These are phyloP conservation scores for Polyergus mexicanus DNA, from an alignment of 1,140 invertebrate species.

Conservation along the genomic window DNA sequence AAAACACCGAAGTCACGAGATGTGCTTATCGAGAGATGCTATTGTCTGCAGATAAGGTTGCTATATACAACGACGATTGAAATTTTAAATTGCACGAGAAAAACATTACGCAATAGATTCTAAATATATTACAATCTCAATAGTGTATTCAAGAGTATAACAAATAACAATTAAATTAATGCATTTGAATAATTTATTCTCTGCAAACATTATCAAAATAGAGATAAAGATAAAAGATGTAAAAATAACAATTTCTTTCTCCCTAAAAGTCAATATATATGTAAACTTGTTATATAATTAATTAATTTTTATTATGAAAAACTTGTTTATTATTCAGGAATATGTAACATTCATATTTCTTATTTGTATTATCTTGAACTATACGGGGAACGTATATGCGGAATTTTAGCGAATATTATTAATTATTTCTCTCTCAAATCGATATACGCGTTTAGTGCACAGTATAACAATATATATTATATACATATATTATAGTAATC, in stretches of 20 bases:
- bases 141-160: not conserved
- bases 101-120: not conserved
- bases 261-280: not conserved
- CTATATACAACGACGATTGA: not conserved
- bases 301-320: too few relatives aligned
- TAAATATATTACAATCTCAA: not conserved
- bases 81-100: not conserved
- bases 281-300: too few relatives aligned
- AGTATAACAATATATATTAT: not conserved
- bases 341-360: not conserved
- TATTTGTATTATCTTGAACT: not conserved
- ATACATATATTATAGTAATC: not conserved
- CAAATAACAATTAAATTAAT: not conserved
- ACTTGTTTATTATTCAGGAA: not conserved
- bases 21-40: constrained; percentile 94
- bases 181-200: not conserved
- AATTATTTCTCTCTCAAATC: not conserved
- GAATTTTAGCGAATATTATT: not conserved
- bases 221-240: not conserved
- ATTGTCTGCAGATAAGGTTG: constrained; percentile 93
- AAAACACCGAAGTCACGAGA: constrained; percentile 96
- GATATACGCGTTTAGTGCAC: not conserved
- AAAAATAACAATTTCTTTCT: not conserved
- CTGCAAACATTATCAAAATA: not conserved
- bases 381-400: not conserved